Evolutionary conservation across 1,140 invertebrate genomes (phyloP).

Genomic region (Brachystomella parvula): DNA sequence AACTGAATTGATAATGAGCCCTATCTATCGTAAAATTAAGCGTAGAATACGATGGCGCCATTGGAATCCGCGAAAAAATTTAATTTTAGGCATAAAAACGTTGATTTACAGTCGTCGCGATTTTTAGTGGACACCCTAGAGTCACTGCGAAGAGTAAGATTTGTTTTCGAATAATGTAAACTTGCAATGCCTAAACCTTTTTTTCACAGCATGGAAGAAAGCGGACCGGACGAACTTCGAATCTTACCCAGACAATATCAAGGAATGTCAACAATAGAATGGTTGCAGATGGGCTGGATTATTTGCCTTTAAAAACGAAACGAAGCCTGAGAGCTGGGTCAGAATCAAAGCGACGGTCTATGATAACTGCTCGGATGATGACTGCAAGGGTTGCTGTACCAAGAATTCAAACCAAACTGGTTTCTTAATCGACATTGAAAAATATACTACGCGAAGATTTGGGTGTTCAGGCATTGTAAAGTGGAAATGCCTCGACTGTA

Average conservation of each 20-base stretch:
- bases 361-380: conserved; percentile 16
- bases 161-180: too few relatives aligned
- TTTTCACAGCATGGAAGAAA: conserved; percentile 8
- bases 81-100: too few relatives aligned
- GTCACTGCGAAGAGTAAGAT: too few relatives aligned
- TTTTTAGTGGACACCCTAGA: too few relatives aligned
- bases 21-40: too few relatives aligned
- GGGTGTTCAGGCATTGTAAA: conserved; percentile 16
- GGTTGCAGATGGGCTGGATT: conserved; percentile 16
- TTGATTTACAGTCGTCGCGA: too few relatives aligned
- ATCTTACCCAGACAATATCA: conserved; percentile 15
- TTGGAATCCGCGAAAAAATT: too few relatives aligned
- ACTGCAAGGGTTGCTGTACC: conserved; percentile 21
- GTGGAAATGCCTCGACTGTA: conserved; percentile 23
- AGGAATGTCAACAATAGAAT: conserved; percentile 21
- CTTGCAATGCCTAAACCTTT: too few relatives aligned
- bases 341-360: conserved; percentile 21
- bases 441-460: conserved; percentile 18
- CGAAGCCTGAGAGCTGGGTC: conserved; percentile 18
- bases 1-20: too few relatives aligned
- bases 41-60: too few relatives aligned
- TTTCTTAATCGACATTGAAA: conserved; percentile 27
- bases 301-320: conserved; percentile 18
- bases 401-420: conserved; percentile 14
- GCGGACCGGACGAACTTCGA: conserved; percentile 23